A percentile compares a stretch with the other conserved stretches of the same genome.
Conservation (phyloP, 1,140 invertebrate species). For the Teleopsis dalmanni region DNA sequence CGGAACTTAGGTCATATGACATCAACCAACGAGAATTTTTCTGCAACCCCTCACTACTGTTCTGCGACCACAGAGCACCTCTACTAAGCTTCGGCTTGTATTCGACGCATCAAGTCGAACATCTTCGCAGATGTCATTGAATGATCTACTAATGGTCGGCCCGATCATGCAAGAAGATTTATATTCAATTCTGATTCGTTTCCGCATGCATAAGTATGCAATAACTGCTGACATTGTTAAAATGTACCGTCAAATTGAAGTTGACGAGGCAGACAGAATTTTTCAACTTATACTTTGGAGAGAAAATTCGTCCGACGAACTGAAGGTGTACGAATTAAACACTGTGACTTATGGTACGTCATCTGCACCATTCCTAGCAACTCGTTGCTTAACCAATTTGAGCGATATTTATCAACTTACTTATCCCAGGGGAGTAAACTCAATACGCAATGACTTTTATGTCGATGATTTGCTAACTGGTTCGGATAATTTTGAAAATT, state of each 20-base stretch:
- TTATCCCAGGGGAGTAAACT: conserved; percentile 21
- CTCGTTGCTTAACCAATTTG: conserved; percentile 29
- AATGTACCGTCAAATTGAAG: conserved; percentile 31
- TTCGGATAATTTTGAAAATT: no score
- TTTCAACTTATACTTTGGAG: conserved; percentile 42
- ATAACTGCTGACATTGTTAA: conserved; percentile 23
- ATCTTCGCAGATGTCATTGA: conserved; percentile 17
- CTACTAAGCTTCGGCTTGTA: conserved; percentile 15
- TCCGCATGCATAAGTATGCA: conserved; percentile 29
- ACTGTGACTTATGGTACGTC: conserved; percentile 36
- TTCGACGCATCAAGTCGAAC: conserved; percentile 10
- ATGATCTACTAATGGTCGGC: conserved; percentile 12
- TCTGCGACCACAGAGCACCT: conserved; percentile 3
- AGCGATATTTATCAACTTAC: conserved; percentile 16
- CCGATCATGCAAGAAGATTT: conserved; percentile 14
- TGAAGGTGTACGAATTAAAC: conserved; percentile 11
- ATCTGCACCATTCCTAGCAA: conserved; percentile 33
- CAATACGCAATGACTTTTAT: conserved; percentile 23
- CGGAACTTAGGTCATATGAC: conserved; percentile 32
- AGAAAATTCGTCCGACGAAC: conserved; percentile 13
- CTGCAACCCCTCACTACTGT: conserved; percentile 15
- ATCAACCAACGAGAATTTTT: conserved; percentile 24
- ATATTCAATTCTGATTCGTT: conserved; percentile 36
- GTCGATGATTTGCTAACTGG: neutral
- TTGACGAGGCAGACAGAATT: conserved; percentile 15